Conservation (phyloP, 92 coral and sea anemone genomes). For the Meandrina meandrites region DNA sequence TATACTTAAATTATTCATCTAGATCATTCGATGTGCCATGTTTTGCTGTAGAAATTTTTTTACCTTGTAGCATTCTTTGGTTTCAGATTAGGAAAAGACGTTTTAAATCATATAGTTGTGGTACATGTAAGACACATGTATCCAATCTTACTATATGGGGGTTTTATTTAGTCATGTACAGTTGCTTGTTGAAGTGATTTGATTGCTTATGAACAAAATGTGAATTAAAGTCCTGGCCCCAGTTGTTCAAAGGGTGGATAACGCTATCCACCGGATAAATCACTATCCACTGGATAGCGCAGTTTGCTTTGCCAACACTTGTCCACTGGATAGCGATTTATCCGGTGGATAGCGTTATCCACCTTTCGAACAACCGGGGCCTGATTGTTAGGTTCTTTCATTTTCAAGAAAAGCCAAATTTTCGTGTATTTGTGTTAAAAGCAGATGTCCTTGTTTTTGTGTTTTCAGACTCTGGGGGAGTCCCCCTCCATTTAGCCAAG, state of each 20-base stretch:
- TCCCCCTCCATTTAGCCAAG: slow-evolving; percentile 68
- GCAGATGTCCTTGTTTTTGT: not conserved
- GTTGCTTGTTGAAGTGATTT: not conserved
- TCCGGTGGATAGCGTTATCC: no score
- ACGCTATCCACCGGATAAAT: no score
- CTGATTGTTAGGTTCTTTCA: not conserved
- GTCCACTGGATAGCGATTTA: no score
- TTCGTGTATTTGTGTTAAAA: not conserved
- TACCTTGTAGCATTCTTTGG: not conserved
- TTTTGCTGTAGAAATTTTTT: not conserved
- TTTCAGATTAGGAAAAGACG: not conserved
- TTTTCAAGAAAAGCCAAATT: not conserved
- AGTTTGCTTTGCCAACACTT: no score
- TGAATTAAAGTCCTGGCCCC: no score
- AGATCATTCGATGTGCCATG: not conserved
- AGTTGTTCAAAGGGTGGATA: no score
- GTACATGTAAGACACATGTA: not conserved
- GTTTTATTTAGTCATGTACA: not conserved
- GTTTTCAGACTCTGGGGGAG: slow-evolving; percentile 69
- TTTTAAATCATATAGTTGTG: not conserved
- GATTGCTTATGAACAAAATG: not conserved
- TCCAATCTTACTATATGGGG: not conserved
- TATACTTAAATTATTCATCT: not conserved
- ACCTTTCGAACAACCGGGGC: no score
- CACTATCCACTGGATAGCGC: no score